Base-by-base conservation (phyloP, 53 echinoderm and acorn worm species). In the Paracentrotus lividus region DNA sequence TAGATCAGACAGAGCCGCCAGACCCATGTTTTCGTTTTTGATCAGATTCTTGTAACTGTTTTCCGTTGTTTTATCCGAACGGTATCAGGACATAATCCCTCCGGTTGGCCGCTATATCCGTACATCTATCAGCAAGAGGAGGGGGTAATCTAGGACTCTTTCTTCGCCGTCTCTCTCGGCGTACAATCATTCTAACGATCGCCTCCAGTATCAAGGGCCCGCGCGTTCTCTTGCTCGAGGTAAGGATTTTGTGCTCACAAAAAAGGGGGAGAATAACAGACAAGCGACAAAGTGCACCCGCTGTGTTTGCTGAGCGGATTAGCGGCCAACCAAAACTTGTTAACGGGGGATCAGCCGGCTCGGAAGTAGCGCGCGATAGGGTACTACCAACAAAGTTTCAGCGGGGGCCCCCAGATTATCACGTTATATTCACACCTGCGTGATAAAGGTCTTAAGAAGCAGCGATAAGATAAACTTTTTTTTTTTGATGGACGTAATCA, bases 311-410 rank as follows among this genome's bases (percentile, higher is more conserved):
- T 27, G 44, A 69, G 49, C 75, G 91, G 91, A 68, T 90, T 90
- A 90, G 69, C 91, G 91, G 75, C 26, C 91, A 90, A 90, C 69
- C 91, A 68, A 90, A 90, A 90, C 91, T 90, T 90, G 91, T 90
- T 90, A 90, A 68, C 91, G 91, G 91, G 72, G 69, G 75, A 90
- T 90, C 91, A 69, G 69, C 69, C 49, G 49, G 69, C 75, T 90
- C 91, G 91, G 75, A 90, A 90, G 75, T 90, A 81, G 49, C 32
- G 31, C 91, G 34, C 69, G 91, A 90, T 90, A 90, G 69, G 52
- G 40, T 59, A 89, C 64, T 65, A 42, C 57, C 43, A 59, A 89
- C 60, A 89, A 59, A 89, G 89, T 56, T 61, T 60, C 64, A 43
- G 89, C 64, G 27, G 60, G 87, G 89, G 89, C 45, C 20, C 57